Evolutionary conservation across 64 coral and sea anemone species (phyloP), one percentile per base, ranked within the genome.

Genomic region (Pachyseris speciosa): DNA sequence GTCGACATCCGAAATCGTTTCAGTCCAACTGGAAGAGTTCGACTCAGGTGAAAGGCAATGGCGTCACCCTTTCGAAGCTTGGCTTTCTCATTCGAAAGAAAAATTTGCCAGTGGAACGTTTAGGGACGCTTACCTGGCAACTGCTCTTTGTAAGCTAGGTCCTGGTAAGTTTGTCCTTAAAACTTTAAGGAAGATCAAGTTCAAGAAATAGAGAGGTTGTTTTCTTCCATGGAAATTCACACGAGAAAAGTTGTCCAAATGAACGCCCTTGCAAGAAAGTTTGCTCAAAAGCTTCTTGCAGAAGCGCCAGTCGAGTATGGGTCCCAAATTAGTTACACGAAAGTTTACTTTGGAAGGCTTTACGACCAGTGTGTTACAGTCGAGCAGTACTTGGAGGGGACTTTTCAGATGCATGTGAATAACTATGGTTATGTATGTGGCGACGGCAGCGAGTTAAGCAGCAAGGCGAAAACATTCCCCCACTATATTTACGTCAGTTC

Each of bases 191-290:
- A 80, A 69, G 92, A 94, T 26, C 44, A 88, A 94, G 61, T 88
- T n/a, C 20, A 71, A 4, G 74, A 88, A 83, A 88, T 94, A 20
- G 47, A 87, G 36, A 80, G 59, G 22, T 40, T 71, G 12, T 88
- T 88, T 44, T 39, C 28, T 20, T 58, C 75, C 0, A 58, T 72
- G 27, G 73, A 94, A 33, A 31, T 66, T 38, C 85, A 94, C 29
- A 94, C 75, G 10, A 80, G 92, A 10, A 94, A 94, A 65, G 39
- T 80, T 25, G 92, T 94, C 6, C 92, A 94, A 64, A 94, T 94
- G 91, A 86, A 94, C 17, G 61, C 72, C 0, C 64, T 94, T 20
- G 84, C 84, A 30, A 37, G 92, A 27, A 86, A 94, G 37, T 93
- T 93, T 72, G 83, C 91, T 40, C 16, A 66, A 25, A 75, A 59